phyloP scores from a whole-genome alignment of 2,888 invertebrate species.

The Leptinotarsa juncta region DNA sequence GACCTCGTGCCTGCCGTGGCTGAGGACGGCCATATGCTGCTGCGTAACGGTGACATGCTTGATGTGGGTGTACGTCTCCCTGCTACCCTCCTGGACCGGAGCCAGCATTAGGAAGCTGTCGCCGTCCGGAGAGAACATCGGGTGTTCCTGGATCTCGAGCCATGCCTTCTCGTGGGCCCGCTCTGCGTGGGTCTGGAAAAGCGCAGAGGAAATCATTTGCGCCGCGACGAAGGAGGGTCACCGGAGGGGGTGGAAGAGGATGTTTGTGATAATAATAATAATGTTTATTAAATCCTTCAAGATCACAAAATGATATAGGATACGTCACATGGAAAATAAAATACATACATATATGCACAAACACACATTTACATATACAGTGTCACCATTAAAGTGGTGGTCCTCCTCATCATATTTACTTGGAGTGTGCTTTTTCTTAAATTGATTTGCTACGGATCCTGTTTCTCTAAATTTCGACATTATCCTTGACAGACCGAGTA shows the following conservation, averaged over 20 bases:
- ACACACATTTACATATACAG: too few species aligned
- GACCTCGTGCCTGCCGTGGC: slow-evolving; percentile 89
- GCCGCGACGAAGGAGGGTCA: not conserved
- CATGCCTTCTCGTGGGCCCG: slow-evolving; percentile 86
- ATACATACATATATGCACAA: too few species aligned
- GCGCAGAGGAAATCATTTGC: not conserved
- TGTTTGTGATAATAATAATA: not conserved
- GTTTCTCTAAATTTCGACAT: too few species aligned
- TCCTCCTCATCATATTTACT: too few species aligned
- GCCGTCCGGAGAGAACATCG: slow-evolving; percentile 85
- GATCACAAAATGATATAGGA: too few species aligned
- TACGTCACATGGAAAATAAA: too few species aligned
- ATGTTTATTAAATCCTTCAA: too few species aligned
- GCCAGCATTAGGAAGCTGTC: slow-evolving; percentile 86
- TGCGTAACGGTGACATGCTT: slow-evolving; percentile 86
- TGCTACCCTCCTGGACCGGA: slow-evolving; percentile 85
- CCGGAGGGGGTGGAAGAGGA: not conserved
- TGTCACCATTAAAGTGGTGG: too few species aligned
- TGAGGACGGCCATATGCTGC: slow-evolving; percentile 85
- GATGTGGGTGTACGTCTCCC: slow-evolving; percentile 88
- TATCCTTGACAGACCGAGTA: too few species aligned
- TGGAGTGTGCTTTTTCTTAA: too few species aligned
- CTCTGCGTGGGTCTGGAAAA: slow-evolving; percentile 79
- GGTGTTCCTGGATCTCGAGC: slow-evolving; percentile 87
- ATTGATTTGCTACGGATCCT: too few species aligned